Evolutionary conservation across 2,797 vertebrate genomes (phyloP).

Genomic region (Acanthurus leucopareius): DNA sequence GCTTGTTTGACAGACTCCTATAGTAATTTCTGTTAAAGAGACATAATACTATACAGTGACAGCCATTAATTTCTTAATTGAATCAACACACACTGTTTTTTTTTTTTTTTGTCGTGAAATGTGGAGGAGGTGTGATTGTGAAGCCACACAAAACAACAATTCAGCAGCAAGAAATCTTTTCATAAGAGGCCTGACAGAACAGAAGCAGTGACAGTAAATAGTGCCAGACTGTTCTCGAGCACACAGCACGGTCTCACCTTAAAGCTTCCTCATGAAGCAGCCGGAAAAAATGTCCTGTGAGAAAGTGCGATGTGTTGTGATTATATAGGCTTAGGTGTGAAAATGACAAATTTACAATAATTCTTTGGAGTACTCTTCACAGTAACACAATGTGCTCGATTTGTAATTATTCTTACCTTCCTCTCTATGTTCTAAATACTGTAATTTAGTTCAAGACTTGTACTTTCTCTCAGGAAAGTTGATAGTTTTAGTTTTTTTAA

Average conservation of each 20-base stretch:
- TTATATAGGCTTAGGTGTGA: constrained; percentile 34
- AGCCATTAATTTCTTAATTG: constrained; percentile 43
- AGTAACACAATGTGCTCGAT: constrained; percentile 30
- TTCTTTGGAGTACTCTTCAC: neutral
- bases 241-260: constrained; percentile 29
- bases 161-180: constrained; percentile 1
- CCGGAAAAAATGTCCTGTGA: neutral
- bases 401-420: neutral
- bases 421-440: neutral
- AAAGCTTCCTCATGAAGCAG: constrained; percentile 29
- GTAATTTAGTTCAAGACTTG: neutral
- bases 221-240: constrained; percentile 23
- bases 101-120: constrained; percentile 36
- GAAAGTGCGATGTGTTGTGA: constrained; percentile 8
- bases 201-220: constrained; percentile 20
- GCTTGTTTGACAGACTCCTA: neutral
- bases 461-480: neutral
- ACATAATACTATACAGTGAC: constrained; percentile 3
- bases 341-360: constrained; percentile 4
- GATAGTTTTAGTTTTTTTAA: neutral
- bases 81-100: constrained; percentile 28
- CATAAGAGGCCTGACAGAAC: constrained; percentile 16
- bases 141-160: constrained; percentile 39
- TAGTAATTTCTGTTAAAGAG: constrained; percentile 3
- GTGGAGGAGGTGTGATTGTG: constrained; percentile 63